Evolutionary conservation across 1,140 invertebrate species (phyloP), one percentile per base, ranked within the genome.

Genomic region (Drosophila ercepeae): DNA sequence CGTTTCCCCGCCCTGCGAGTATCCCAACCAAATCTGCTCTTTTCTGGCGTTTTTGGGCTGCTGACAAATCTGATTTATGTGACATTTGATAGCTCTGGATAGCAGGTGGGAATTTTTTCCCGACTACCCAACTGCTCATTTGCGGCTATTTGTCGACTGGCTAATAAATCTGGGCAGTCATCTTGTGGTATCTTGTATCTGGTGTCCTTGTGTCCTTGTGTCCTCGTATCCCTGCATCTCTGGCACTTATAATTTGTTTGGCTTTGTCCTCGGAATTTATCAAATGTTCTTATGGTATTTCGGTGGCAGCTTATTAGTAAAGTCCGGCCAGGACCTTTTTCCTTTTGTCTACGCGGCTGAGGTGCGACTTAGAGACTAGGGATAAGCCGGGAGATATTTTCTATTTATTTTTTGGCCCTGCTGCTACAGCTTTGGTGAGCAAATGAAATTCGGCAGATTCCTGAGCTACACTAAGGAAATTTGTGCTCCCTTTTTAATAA

Each of bases 1-100:
- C 57, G 34, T 50, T 64, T 75, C 42, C 25, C 25, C 63, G 32
- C 39, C 48, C 41, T 21, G 21, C 21, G 39, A 44, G n/a, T 41
- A 53, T 36, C 8, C 41, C 51, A 11, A 9, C 25, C 11, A 34
- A 46, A 32, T 49, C 42, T 36, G 34, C 16, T 45, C 13, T n/a
- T 46, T 75, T 73, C 63, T 68, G 71, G 70, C 11, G n/a, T 39
- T 6, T 13, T 13, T 1, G 13, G 36, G 13, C 8, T 14, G 75
- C 74, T 75, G 82, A 69, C 82, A 88, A 88, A 88, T 88, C 82
- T 82, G 82, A 88, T 88, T 88, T 88, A 88, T 88, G 83, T 78
- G 82, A 63, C 83, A 82, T 82, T 78, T 88, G 82, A 88, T 88
- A 86, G 74, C 60, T 41, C 6, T 45, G 53, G 68, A 61, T 46